Percentiles rank a stretch among this genome's conserved stretches.
Evolutionary conservation across 2,888 invertebrate genomes (phyloP).

Genomic region (Hydroisotoma schaefferi): DNA sequence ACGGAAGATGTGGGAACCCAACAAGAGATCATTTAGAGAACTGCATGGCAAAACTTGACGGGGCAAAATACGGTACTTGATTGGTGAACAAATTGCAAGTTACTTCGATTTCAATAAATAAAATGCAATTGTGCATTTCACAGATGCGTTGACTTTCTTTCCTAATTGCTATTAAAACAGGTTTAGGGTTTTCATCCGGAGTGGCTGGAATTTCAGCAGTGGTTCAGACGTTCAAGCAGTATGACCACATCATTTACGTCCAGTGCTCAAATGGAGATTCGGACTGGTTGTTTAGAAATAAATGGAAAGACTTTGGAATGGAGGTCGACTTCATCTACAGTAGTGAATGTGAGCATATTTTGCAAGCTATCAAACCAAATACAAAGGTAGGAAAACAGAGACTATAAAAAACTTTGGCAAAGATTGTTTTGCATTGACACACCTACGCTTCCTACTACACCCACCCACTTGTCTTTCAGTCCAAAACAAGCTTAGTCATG

Average conservation of each 20-base stretch:
- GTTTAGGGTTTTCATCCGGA: slow-evolving; percentile 57
- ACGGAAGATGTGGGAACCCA: slow-evolving; percentile 91
- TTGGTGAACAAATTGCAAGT: background rate
- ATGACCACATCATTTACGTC: slow-evolving; percentile 59
- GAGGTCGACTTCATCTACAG: slow-evolving; percentile 55
- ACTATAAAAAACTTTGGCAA: too few relatives aligned
- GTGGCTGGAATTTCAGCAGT: slow-evolving; percentile 53
- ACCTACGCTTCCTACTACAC: too few relatives aligned
- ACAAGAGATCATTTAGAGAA: slow-evolving; percentile 81
- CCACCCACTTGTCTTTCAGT: too few relatives aligned
- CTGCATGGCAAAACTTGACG: slow-evolving; percentile 84
- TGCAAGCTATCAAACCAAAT: slow-evolving; percentile 54
- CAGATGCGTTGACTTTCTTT: background rate
- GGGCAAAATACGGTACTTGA: slow-evolving; percentile 68
- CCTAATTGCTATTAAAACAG: slow-evolving; percentile 16
- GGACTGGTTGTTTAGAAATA: slow-evolving; percentile 51
- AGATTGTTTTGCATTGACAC: too few relatives aligned
- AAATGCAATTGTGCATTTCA: too few relatives aligned
- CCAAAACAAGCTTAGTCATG: too few relatives aligned
- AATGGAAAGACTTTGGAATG: slow-evolving; percentile 46
- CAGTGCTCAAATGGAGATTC: slow-evolving; percentile 62
- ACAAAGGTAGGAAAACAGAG: slow-evolving; percentile 55
- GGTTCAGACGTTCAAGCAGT: slow-evolving; percentile 50
- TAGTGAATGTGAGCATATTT: slow-evolving; percentile 53
- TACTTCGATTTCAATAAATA: background rate